These are phyloP conservation scores for Odobenus rosmarus DNA, from an alignment of 2,113 vertebrate species.

Conservation along the genomic window DNA sequence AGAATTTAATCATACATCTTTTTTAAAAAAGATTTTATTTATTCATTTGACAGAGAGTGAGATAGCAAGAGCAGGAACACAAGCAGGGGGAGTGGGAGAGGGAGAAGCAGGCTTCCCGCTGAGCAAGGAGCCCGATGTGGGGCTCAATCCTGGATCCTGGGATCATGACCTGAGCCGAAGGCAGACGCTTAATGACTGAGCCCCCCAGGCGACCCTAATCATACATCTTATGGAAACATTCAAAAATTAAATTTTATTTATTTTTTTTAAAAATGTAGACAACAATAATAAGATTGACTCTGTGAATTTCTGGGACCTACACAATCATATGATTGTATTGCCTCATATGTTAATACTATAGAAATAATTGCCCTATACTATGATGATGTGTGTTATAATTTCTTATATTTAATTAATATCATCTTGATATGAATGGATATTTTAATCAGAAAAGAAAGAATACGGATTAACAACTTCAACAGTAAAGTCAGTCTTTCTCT, in stretches of 20 bases:
- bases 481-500: neutral
- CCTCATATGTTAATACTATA: neutral
- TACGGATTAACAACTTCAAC: neutral
- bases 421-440: neutral
- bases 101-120: no score
- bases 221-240: neutral
- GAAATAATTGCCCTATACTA: neutral
- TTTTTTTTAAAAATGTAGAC: neutral
- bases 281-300: neutral
- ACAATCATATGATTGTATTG: neutral
- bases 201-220: neutral
- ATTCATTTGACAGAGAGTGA: no score
- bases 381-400: neutral
- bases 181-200: no score
- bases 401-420: neutral
- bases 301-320: neutral
- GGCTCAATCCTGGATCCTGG: no score
- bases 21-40: no score
- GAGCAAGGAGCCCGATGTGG: no score
- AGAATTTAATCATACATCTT: neutral
- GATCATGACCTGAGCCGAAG: no score
- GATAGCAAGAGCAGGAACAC: no score
- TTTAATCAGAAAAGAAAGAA: neutral
- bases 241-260: neutral
- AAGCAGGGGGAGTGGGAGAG: no score